Conservation (phyloP, 1,140 invertebrate species). For the Campoletis sonorensis region DNA sequence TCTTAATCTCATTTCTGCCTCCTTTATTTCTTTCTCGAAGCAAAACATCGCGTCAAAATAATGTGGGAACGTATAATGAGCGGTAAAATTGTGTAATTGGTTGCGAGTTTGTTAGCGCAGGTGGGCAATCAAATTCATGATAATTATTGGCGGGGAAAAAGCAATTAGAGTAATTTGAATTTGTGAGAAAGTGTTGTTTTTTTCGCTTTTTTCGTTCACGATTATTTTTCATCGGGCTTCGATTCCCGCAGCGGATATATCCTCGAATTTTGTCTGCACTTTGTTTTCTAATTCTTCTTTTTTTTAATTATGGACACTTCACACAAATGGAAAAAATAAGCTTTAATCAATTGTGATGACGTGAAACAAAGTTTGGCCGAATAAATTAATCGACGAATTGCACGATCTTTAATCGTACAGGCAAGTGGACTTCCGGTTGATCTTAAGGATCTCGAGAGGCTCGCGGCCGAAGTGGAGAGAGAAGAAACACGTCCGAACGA, state of each 20-base stretch:
- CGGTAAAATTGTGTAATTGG: constrained; percentile 29
- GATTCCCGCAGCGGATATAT: background rate
- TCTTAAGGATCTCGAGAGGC: constrained; percentile 55
- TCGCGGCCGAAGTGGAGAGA: constrained; percentile 59
- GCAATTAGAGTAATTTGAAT: constrained; percentile 7
- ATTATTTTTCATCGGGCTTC: background rate
- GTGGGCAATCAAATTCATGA: constrained; percentile 13
- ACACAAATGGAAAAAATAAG: no score
- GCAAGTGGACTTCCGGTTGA: constrained; percentile 50
- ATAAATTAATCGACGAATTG: background rate
- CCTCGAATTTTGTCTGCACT: background rate
- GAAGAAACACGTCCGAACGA: constrained; percentile 62
- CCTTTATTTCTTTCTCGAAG: background rate
- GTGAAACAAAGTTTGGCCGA: background rate
- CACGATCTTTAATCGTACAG: constrained; percentile 1
- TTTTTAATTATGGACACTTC: background rate
- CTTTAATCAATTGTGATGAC: background rate
- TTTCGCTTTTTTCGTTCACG: background rate
- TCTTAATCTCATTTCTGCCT: background rate
- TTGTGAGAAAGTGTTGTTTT: background rate
- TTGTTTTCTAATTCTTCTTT: background rate
- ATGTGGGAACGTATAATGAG: constrained; percentile 36
- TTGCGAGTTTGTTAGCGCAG: constrained; percentile 5
- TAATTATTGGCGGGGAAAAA: background rate
- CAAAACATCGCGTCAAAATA: constrained; percentile 13